These are phyloP conservation scores for Centroberyx gerrardi DNA, from an alignment of 2,797 vertebrate species.

Conservation along the genomic window DNA sequence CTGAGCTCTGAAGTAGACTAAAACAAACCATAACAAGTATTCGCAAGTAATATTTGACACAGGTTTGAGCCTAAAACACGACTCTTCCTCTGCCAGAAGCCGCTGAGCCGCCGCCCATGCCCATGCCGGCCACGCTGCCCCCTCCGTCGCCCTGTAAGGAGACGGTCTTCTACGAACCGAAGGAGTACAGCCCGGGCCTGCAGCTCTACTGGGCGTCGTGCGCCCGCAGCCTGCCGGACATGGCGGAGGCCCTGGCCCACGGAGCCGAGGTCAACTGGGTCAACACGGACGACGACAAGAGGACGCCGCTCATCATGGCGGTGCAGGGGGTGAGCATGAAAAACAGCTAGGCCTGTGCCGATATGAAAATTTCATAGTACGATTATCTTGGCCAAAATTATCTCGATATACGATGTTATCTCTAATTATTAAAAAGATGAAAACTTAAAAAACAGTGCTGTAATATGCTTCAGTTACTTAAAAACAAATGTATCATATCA, in stretches of 20 bases:
- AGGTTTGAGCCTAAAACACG: no score
- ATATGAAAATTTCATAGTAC: no score
- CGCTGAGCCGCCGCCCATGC: constrained; percentile 71
- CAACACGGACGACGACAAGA: constrained; percentile 90
- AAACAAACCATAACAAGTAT: no score
- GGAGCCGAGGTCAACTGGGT: constrained; percentile 97
- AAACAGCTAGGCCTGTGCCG: no score
- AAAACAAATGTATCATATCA: no score
- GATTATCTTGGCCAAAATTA: no score
- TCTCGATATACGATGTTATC: no score
- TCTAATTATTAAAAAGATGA: no score
- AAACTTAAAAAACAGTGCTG: no score
- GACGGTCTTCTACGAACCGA: constrained; percentile 87
- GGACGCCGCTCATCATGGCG: constrained; percentile 96
- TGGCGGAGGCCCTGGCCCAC: constrained; percentile 96
- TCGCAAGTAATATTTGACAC: no score
- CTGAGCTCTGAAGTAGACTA: no score
- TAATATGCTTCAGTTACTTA: no score
- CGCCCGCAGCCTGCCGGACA: constrained; percentile 93
- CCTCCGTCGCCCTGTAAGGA: constrained; percentile 82
- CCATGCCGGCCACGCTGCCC: constrained; percentile 73
- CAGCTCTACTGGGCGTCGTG: constrained; percentile 94
- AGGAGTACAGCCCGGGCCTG: constrained; percentile 88
- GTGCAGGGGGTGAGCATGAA: constrained; percentile 91
- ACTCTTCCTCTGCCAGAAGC: constrained; percentile 49